phyloP scores from a whole-genome alignment of 2,797 vertebrate species.

The Manis javanica region DNA sequence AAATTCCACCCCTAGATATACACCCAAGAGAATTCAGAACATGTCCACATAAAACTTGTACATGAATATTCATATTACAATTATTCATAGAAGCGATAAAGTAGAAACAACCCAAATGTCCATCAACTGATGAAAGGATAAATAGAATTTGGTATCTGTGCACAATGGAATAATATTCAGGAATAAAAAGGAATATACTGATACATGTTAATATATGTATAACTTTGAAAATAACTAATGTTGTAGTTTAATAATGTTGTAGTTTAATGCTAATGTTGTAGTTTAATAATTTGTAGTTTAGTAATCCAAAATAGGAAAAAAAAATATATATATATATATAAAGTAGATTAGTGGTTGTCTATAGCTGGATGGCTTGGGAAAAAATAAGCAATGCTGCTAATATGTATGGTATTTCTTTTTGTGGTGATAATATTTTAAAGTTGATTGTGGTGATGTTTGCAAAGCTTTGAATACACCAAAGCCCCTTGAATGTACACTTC shows the following conservation, averaged over 20 bases:
- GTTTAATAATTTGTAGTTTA: background rate
- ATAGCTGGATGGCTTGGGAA: background rate
- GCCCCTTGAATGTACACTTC: background rate
- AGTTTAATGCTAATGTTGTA: background rate
- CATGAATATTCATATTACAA: background rate
- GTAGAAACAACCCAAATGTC: background rate
- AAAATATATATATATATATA: background rate
- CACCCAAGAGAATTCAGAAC: background rate
- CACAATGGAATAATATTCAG: background rate
- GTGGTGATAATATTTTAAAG: background rate
- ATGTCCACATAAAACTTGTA: background rate
- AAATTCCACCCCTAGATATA: background rate
- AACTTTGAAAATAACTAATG: background rate
- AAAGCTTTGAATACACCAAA: background rate
- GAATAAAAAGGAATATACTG: background rate
- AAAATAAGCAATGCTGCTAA: background rate
- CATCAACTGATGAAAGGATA: background rate
- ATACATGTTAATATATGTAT: background rate
- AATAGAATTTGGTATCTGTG: background rate
- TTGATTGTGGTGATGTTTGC: background rate
- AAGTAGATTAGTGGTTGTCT: background rate
- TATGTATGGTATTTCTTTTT: background rate
- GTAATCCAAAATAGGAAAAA: background rate
- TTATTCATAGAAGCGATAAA: background rate
- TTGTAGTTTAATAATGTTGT: no score